These are phyloP conservation scores for Tribolium freemani DNA, from an alignment of 2,888 invertebrate genomes.

Conservation along the genomic window DNA sequence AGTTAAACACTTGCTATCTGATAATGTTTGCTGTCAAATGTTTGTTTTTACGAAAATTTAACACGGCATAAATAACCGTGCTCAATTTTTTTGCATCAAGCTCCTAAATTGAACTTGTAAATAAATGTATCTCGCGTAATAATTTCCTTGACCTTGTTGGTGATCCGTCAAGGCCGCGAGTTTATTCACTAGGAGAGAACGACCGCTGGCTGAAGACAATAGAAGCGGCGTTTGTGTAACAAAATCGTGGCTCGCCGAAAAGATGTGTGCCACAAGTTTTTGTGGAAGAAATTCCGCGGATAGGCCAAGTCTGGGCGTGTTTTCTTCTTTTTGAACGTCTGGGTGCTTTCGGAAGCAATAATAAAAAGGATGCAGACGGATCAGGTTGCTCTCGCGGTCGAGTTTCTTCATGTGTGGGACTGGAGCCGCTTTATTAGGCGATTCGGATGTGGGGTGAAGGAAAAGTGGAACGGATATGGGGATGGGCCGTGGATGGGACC, in stretches of 20 bases:
- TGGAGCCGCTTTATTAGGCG: conserved; percentile 37
- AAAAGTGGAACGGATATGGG: not conserved
- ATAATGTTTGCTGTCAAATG: not conserved
- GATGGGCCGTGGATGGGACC: not conserved
- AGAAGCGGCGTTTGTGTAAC: conserved; percentile 41
- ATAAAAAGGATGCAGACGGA: conserved; percentile 48
- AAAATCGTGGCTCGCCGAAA: conserved; percentile 21
- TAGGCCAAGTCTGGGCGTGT: conserved; percentile 32
- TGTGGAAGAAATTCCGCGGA: conserved; percentile 44
- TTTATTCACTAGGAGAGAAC: conserved; percentile 56
- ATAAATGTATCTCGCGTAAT: conserved; percentile 57
- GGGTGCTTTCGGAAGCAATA: conserved; percentile 46
- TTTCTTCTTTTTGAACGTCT: conserved; percentile 46
- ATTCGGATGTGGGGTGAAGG: not conserved
- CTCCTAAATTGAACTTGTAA: conserved; percentile 2
- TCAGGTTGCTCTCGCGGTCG: conserved; percentile 48
- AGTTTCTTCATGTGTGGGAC: conserved; percentile 44
- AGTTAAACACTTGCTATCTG: not conserved
- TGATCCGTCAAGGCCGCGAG: conserved; percentile 57
- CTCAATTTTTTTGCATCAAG: not conserved
- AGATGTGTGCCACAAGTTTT: conserved; percentile 43
- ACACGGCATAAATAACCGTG: too few species aligned
- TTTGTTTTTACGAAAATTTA: not conserved
- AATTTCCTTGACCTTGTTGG: conserved; percentile 59
- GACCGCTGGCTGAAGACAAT: conserved; percentile 49